Evolutionary conservation across 2,797 vertebrate genomes (phyloP), one percentile per base, ranked within the genome.

Genomic region (Pseudopleuronectes americanus): DNA sequence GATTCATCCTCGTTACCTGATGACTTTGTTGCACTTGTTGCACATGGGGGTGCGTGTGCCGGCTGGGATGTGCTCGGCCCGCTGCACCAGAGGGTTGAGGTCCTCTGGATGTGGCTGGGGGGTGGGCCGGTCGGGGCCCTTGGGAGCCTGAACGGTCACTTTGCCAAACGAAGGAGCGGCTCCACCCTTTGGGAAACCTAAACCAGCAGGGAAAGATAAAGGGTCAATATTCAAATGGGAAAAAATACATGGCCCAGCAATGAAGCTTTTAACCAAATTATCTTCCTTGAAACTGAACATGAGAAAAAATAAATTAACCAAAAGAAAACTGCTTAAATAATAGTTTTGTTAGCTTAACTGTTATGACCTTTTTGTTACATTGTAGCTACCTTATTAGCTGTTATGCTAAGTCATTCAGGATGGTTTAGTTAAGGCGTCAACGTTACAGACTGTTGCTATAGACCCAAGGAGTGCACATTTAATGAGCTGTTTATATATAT

Each of bases 1-100:
- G n/a, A 19, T 9, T 31, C 17, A 26, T 28, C 6, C 6, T 38
- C 4, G 6, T 48, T 84, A 99, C 98, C 98, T 96, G 77, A 99
- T 99, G 81, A 98, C 95, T 62, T 92, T 95, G 90, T 96, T 95
- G 84, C 98, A 99, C 76, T 96, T 94, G 1, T 90, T 95, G 62
- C 98, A 99, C 96, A 98, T 96, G 0, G 98, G 97, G 3, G 98
- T 99, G 28, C 98, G 95, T 0, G 93, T 97, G 33, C 96, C 97
- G 0, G 96, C 97, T 0, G 97, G 97, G 79, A 99, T 97, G 82
- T 98, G 96, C 89, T 99, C 97, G 0, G 98, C 97, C 76, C 94
- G 93, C 88, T 99, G 97, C 84, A 99, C 96, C 79, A 99, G 77
- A 0, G 96, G 95, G 84, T 97, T 95, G 62, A 96, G 94, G 68